These are phyloP conservation scores for Melolontha melolontha DNA, from an alignment of 2,888 invertebrate species.

Conservation along the genomic window DNA sequence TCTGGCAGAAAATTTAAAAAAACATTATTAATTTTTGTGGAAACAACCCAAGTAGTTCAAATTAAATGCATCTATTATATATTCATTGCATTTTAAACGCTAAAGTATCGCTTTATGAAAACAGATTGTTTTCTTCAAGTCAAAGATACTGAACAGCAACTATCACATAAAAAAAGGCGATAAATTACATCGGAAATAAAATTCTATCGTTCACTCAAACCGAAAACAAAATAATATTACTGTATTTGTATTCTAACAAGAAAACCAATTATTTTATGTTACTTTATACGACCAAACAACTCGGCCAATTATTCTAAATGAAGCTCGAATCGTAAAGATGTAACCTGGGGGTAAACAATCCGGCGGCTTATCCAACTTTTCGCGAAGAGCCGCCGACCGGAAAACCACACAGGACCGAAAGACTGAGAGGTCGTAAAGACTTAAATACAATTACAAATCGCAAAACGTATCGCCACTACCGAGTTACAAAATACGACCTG, in stretches of 20 bases:
- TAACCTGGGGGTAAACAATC: constrained; percentile 15
- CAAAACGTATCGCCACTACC: not conserved
- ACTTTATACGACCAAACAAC: constrained; percentile 6
- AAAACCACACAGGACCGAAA: constrained; percentile 2
- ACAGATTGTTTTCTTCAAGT: too few relatives aligned
- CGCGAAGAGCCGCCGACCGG: not conserved
- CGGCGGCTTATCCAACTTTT: not conserved
- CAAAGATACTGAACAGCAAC: too few relatives aligned
- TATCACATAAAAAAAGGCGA: not conserved
- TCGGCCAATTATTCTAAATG: constrained; percentile 5
- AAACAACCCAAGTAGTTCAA: too few relatives aligned
- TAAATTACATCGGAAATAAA: not conserved
- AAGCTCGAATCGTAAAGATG: constrained; percentile 10
- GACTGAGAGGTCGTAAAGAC: constrained; percentile 2
- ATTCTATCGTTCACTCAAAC: not conserved
- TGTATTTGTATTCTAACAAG: constrained; percentile 13
- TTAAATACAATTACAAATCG: constrained; percentile 18
- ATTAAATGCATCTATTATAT: too few relatives aligned
- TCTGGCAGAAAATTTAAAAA: too few relatives aligned
- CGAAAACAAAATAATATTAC: constrained; percentile 9
- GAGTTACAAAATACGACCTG: constrained; percentile 6
- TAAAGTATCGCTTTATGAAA: too few relatives aligned
- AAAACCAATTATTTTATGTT: constrained; percentile 9
- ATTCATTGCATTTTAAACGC: too few relatives aligned
- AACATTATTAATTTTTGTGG: too few relatives aligned